Percentiles rank a stretch among this genome's conserved stretches.
phyloP scores from a whole-genome alignment of 2,113 vertebrate genomes.

The Mungos mungo region DNA sequence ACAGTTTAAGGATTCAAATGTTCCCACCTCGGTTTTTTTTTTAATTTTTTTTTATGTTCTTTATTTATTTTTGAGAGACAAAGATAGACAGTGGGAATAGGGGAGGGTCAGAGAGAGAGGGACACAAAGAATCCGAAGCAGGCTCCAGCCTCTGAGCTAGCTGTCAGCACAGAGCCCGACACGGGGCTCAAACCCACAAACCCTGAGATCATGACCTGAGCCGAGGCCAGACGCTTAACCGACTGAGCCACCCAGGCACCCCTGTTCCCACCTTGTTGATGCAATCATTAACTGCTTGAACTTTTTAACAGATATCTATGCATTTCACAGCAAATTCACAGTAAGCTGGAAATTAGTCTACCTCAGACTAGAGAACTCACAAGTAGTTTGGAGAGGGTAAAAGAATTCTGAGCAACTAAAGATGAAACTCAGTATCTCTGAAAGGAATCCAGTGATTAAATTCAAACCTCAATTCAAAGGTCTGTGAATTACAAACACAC shows the following conservation, averaged over 20 bases:
- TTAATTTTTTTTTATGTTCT: no score
- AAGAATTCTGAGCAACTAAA: constrained; percentile 1
- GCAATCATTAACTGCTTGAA: background rate
- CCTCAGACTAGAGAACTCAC: background rate
- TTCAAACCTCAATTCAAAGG: constrained; percentile 6
- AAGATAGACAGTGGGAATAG: no score
- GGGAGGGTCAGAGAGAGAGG: no score
- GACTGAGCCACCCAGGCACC: no score
- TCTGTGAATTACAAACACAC: background rate
- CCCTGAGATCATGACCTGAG: no score
- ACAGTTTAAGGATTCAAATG: background rate
- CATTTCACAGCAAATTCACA: background rate
- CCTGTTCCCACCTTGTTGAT: background rate
- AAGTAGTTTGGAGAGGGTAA: background rate
- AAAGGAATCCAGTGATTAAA: constrained; percentile 19
- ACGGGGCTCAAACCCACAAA: no score
- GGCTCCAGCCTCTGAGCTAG: no score
- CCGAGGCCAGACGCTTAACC: no score
- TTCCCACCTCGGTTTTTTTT: background rate
- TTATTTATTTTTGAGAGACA: no score
- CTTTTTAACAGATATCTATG: background rate
- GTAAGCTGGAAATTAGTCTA: background rate
- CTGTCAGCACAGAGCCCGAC: no score
- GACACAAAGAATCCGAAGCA: no score
- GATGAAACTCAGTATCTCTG: background rate